phyloP scores from a whole-genome alignment of 2,113 vertebrate species.

The Channa argus region DNA sequence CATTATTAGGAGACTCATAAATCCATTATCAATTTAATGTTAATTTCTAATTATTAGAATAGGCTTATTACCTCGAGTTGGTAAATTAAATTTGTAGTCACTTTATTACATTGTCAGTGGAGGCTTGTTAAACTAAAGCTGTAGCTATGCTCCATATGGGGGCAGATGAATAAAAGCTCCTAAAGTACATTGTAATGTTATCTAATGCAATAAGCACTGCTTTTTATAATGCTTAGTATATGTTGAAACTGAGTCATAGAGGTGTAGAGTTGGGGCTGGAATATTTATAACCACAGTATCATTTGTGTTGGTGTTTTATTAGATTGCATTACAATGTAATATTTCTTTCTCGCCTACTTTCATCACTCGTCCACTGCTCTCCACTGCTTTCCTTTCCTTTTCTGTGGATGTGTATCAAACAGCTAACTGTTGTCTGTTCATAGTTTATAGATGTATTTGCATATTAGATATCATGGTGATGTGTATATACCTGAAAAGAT shows the following conservation, averaged over 20 bases:
- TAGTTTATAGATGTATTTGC: slow-evolving; percentile 31
- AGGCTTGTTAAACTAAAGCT: background rate
- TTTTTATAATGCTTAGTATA: slow-evolving; percentile 16
- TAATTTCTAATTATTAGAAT: slow-evolving; percentile 8
- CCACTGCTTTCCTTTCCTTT: slow-evolving; percentile 11
- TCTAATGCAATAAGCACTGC: slow-evolving; percentile 6
- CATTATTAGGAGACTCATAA: slow-evolving; percentile 2
- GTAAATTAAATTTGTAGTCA: background rate
- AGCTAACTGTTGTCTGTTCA: background rate
- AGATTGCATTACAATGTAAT: slow-evolving; percentile 22
- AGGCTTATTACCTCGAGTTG: background rate
- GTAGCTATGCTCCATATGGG: slow-evolving; percentile 8
- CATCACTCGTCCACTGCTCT: slow-evolving; percentile 19
- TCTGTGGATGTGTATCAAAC: background rate
- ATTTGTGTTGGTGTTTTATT: slow-evolving; percentile 24
- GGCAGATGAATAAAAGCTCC: slow-evolving; percentile 13
- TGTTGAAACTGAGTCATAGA: slow-evolving; percentile 35
- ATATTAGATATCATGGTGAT: slow-evolving; percentile 3
- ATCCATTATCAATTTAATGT: slow-evolving; percentile 13
- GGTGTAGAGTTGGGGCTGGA: slow-evolving; percentile 8
- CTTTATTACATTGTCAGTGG: background rate
- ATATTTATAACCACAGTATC: slow-evolving; percentile 14
- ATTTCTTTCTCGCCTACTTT: slow-evolving; percentile 39
- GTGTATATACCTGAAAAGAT: slow-evolving; percentile 4
- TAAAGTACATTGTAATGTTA: slow-evolving; percentile 19